A percentile compares a stretch with the other conserved stretches of the same genome.
Conservation (phyloP, 2,113 vertebrate genomes). For the Hydrolagus affinis region DNA sequence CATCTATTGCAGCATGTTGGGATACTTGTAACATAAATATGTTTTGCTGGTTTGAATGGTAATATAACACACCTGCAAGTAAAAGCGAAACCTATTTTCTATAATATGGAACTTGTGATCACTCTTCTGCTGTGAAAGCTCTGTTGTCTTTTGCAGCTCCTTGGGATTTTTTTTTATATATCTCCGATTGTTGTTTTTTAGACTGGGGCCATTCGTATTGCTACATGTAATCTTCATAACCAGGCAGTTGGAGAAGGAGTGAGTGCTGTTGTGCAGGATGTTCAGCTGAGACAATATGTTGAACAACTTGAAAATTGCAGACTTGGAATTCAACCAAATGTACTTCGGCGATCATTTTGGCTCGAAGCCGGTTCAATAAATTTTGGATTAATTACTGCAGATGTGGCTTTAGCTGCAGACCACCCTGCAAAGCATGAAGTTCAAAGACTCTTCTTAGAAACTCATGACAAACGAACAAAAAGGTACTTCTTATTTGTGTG, state of each 20-base stretch:
- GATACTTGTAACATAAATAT: too few relatives aligned
- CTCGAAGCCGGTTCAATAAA: slow-evolving; percentile 87
- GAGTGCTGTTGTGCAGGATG: slow-evolving; percentile 83
- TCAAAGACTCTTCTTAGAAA: slow-evolving; percentile 89
- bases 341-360: slow-evolving; percentile 82
- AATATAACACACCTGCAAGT: too few relatives aligned
- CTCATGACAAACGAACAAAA: slow-evolving; percentile 77
- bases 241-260: slow-evolving; percentile 89
- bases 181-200: slow-evolving; percentile 41
- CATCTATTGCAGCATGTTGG: too few relatives aligned
- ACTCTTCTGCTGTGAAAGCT: neutral
- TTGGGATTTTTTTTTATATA: neutral
- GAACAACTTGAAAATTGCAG: slow-evolving; percentile 68
- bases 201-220: slow-evolving; percentile 77
- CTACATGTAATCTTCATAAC: slow-evolving; percentile 94
- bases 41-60: too few relatives aligned
- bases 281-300: slow-evolving; percentile 79
- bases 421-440: slow-evolving; percentile 85
- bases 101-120: too few relatives aligned
- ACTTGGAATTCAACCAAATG: slow-evolving; percentile 64
- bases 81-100: too few relatives aligned
- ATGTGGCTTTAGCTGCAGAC: slow-evolving; percentile 84
- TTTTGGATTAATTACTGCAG: slow-evolving; percentile 85
- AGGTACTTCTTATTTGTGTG: slow-evolving; percentile 53
- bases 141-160: neutral